phyloP scores from a whole-genome alignment of 2,797 vertebrate species.

The Acanthiza pusilla region DNA sequence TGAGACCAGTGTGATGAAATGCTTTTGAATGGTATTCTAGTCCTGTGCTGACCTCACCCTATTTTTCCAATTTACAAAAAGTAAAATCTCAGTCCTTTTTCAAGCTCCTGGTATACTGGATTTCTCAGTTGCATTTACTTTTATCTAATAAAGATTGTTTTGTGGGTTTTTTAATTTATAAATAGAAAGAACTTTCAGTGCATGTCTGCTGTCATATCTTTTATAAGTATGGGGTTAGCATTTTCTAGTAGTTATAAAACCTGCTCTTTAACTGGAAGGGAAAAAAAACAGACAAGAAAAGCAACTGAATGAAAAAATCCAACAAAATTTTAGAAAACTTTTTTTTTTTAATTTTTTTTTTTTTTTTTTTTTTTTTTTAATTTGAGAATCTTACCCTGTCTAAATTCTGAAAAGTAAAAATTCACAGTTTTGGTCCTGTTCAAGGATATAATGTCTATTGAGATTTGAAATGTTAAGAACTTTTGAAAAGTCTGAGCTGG shows the following conservation, averaged over 20 bases:
- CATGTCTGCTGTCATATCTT: not conserved
- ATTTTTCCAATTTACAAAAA: not conserved
- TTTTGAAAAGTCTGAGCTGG: not conserved
- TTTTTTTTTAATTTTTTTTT: not conserved
- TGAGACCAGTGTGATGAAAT: not conserved
- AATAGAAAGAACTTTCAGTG: not conserved
- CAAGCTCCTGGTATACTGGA: not conserved
- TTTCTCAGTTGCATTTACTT: not conserved
- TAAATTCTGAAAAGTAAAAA: not conserved
- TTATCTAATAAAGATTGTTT: not conserved
- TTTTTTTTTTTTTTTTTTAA: not conserved
- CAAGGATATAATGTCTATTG: not conserved
- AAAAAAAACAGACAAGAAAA: rapidly evolving
- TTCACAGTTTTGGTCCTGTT: not conserved
- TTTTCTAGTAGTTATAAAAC: not conserved
- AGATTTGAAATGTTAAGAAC: not conserved
- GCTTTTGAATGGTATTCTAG: not conserved
- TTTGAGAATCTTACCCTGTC: not conserved
- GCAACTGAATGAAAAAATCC: not conserved
- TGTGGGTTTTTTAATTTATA: not conserved
- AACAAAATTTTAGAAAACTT: not conserved
- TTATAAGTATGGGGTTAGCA: not conserved
- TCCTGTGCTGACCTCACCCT: not conserved
- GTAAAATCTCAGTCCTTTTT: not conserved
- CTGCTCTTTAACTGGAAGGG: not conserved